phyloP scores from a whole-genome alignment of 2,888 invertebrate species.

The Periphyllus acericola region DNA sequence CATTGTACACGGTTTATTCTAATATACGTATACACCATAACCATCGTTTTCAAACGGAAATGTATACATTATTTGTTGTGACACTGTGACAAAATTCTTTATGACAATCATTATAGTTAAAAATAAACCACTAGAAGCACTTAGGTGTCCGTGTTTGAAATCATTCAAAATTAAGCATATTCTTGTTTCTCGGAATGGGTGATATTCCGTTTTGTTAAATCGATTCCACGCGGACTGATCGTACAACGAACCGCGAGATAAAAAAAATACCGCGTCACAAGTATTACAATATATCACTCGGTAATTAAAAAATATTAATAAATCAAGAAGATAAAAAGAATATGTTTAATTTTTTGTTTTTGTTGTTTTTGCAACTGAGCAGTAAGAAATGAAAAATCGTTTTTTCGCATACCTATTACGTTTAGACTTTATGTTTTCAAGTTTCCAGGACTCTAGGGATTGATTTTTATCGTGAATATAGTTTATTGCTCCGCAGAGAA shows the following conservation, averaged over 20 bases:
- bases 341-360: neutral
- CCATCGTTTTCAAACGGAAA: no score
- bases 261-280: no score
- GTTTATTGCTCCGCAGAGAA: neutral
- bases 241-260: neutral
- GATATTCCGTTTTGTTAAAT: neutral
- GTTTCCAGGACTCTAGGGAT: neutral
- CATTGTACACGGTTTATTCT: no score
- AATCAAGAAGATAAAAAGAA: neutral
- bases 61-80: no score
- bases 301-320: neutral
- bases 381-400: neutral
- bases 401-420: neutral
- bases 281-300: no score
- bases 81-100: no score
- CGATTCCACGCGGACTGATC: neutral
- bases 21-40: no score
- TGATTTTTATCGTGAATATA: neutral
- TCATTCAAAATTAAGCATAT: no score
- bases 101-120: no score
- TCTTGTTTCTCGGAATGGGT: no score
- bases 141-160: no score
- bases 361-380: neutral
- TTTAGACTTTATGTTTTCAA: neutral
- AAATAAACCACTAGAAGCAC: no score